Evolutionary conservation across 2,113 vertebrate genomes (phyloP), one percentile per base, ranked within the genome.

Genomic region (Sterrhoptilus dennistouni): DNA sequence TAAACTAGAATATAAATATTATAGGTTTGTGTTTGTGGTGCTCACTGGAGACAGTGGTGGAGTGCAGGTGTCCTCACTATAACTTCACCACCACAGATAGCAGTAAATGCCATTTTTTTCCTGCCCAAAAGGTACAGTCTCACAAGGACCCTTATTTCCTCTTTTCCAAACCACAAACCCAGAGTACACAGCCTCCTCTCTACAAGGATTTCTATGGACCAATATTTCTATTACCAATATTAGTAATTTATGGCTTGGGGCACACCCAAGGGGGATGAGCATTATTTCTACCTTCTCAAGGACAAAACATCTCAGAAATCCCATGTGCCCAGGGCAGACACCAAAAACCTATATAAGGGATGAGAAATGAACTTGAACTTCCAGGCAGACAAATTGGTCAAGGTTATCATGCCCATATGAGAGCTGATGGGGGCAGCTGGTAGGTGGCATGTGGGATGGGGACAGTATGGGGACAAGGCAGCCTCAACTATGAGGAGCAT

Each of bases 21-120:
- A 33, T 9, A 71, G 33, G 31, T 50, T 72, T 11, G 2, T 44
- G 53, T 8, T 57, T 7, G 11, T 22, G 31, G 31, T 9, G 25
- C 12, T 64, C 10, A 3, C 1, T 2, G 1, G n/a, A 83, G 21
- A 12, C 33, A 40, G 3, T 1, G 1, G 78, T 68, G 42, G 17
- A 49, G 22, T 50, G 28, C 28, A 69, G 53, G 25, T 77, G 66
- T 38, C 53, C 75, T 82, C n/a, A 36, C n/a, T 57, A 25, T 45
- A 65, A 11, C 11, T 71, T 75, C 27, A 76, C 52, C 70, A 88
- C 70, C 40, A 75, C 7, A 87, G 53, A 71, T 13, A 42, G 49
- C n/a, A 90, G 53, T 65, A 86, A 79, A 70, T 36, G 45, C 9
- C 53, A 70, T 94, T 78, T n/a, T 49, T 60, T 61, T 76, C 63